Evolutionary conservation across 2,888 invertebrate species (phyloP).

Genomic region (Torymus aiolomorphi): DNA sequence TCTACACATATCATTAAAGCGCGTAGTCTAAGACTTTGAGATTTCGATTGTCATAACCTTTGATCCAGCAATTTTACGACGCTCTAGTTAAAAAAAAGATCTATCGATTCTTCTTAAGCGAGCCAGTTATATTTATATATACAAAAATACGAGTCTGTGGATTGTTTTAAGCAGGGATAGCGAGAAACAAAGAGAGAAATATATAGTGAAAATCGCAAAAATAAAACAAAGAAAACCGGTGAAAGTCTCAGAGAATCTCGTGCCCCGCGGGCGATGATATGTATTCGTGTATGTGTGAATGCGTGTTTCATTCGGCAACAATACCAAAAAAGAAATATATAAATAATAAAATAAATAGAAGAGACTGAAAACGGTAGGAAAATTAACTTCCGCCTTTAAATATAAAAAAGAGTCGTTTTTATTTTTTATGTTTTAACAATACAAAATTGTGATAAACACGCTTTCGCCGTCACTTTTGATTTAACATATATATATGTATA

Average conservation of each 20-base stretch:
- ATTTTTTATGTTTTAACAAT: conserved; percentile 25
- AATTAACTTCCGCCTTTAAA: conserved; percentile 49
- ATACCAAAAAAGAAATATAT: conserved; percentile 28
- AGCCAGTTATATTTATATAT: not conserved
- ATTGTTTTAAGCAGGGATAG: conserved; percentile 44
- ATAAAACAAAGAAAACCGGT: conserved; percentile 34
- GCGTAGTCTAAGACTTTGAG: conserved; percentile 21
- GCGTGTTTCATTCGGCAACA: conserved; percentile 49
- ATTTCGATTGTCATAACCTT: conserved; percentile 8
- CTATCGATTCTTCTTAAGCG: conserved; percentile 15
- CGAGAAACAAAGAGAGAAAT: not conserved
- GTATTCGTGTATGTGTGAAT: conserved; percentile 45
- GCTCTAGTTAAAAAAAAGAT: not conserved
- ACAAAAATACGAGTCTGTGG: conserved; percentile 3
- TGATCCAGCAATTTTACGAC: not conserved
- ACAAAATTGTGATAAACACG: conserved; percentile 4
- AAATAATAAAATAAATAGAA: conserved; percentile 36
- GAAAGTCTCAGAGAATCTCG: conserved; percentile 49
- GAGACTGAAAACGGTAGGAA: conserved; percentile 56
- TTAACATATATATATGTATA: conserved; percentile 3
- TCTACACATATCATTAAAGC: conserved; percentile 50
- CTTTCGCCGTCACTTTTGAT: not conserved
- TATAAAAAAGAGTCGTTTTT: not conserved
- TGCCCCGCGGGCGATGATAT: conserved; percentile 11
- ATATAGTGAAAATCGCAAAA: not conserved